These are phyloP conservation scores for Ctenopoma multispine DNA, from an alignment of 2,797 vertebrate species.

Conservation along the genomic window DNA sequence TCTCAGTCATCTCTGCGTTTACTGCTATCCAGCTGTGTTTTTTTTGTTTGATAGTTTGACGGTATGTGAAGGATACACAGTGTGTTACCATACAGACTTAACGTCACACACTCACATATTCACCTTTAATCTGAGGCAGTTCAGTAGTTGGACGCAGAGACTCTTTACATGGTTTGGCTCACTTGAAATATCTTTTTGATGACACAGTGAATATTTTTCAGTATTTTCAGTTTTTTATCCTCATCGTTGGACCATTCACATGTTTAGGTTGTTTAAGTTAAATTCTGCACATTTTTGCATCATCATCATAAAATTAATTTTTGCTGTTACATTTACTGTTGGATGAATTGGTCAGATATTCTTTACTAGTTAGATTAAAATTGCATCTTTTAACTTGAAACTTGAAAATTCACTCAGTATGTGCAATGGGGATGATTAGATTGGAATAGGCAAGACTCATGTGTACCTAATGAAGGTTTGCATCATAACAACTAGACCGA, in stretches of 20 bases:
- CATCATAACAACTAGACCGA: conserved; percentile 33
- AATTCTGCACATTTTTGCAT: conserved; percentile 29
- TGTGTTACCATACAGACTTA: not conserved
- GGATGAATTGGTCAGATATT: conserved; percentile 10
- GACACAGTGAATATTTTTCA: not conserved
- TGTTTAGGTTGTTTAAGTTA: conserved; percentile 1
- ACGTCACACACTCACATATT: conserved; percentile 17
- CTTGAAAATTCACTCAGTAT: not conserved
- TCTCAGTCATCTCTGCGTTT: not conserved
- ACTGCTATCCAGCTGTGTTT: not conserved
- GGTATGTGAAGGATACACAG: conserved; percentile 10
- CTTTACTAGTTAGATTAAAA: not conserved
- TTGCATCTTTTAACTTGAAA: not conserved
- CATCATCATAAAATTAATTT: conserved; percentile 17
- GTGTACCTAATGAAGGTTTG: conserved; percentile 42
- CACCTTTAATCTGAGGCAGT: conserved; percentile 18
- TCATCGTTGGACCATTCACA: not conserved
- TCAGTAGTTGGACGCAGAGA: conserved; percentile 4
- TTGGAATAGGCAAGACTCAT: conserved; percentile 42
- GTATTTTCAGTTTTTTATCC: not conserved
- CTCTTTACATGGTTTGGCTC: conserved; percentile 16
- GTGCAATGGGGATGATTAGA: conserved; percentile 18
- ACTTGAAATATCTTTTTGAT: conserved; percentile 33
- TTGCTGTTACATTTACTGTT: conserved; percentile 9
- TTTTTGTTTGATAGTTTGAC: conserved; percentile 16